These are phyloP conservation scores for Halictus rubicundus DNA, from an alignment of 1,140 invertebrate species.

Conservation along the genomic window DNA sequence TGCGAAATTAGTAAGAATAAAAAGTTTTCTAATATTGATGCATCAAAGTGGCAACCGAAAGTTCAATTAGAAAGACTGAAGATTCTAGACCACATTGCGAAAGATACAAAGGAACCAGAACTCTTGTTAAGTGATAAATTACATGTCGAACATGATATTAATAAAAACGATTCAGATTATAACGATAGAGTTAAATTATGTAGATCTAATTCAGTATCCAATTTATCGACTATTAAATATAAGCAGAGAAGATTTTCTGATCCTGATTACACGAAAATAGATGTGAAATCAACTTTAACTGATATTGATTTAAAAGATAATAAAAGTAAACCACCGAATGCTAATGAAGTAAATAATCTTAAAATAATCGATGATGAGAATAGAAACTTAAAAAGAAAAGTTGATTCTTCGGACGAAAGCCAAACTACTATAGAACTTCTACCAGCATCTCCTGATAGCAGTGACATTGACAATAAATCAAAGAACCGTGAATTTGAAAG, in stretches of 20 bases:
- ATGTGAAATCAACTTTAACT: not conserved
- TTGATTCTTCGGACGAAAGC: slow-evolving; percentile 77
- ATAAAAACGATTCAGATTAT: not conserved
- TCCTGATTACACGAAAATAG: slow-evolving; percentile 41
- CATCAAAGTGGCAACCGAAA: slow-evolving; percentile 73
- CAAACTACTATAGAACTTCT: slow-evolving; percentile 76
- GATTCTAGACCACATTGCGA: slow-evolving; percentile 76
- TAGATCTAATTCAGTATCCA: slow-evolving; percentile 62
- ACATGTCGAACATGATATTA: slow-evolving; percentile 49
- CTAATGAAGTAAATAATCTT: too few species aligned
- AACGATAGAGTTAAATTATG: slow-evolving; percentile 49
- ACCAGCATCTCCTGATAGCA: slow-evolving; percentile 71
- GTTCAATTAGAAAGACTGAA: slow-evolving; percentile 74
- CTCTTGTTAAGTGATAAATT: too few species aligned
- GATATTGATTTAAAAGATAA: not conserved
- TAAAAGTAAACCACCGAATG: too few species aligned
- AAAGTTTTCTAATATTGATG: slow-evolving; percentile 60
- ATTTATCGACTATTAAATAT: slow-evolving; percentile 59
- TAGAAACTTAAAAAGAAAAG: not conserved
- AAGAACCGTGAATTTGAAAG: slow-evolving; percentile 26
- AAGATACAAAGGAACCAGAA: slow-evolving; percentile 71
- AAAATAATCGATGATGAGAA: slow-evolving; percentile 6
- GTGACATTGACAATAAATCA: slow-evolving; percentile 44
- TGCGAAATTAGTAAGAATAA: slow-evolving; percentile 77
- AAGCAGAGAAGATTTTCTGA: slow-evolving; percentile 67